Evolutionary conservation across 1,140 invertebrate species (phyloP).

Genomic region (Hermetia illucens): DNA sequence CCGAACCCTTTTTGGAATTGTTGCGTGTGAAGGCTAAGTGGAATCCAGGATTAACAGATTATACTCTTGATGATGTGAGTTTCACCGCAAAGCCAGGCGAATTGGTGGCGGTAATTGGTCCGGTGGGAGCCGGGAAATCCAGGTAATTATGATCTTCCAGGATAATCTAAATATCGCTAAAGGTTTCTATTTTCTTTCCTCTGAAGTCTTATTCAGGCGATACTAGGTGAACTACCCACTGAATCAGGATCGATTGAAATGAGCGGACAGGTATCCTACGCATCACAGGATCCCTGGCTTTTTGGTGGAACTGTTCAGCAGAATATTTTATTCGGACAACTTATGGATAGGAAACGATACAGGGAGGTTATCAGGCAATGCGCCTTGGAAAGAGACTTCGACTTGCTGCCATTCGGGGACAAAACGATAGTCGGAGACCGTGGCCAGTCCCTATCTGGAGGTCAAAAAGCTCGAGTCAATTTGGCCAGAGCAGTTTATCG

Average conservation of each 20-base stretch:
- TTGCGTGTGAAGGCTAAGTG: slow-evolving; percentile 4
- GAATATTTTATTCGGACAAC: slow-evolving; percentile 67
- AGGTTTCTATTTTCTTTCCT: no score
- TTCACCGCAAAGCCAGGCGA: slow-evolving; percentile 36
- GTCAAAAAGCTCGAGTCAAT: slow-evolving; percentile 54
- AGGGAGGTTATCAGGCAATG: slow-evolving; percentile 44
- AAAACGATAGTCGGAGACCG: slow-evolving; percentile 70
- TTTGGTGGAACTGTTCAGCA: slow-evolving; percentile 51
- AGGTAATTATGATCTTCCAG: no score
- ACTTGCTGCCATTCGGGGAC: slow-evolving; percentile 51
- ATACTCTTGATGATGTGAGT: slow-evolving; percentile 32
- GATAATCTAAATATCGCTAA: neutral
- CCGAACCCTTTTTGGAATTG: slow-evolving; percentile 13
- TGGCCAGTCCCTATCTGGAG: slow-evolving; percentile 63
- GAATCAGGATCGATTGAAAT: slow-evolving; percentile 43
- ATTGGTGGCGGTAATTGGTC: slow-evolving; percentile 44
- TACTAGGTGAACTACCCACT: slow-evolving; percentile 53
- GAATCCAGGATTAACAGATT: slow-evolving; percentile 3
- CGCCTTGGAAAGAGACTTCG: slow-evolving; percentile 51
- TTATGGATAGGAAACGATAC: slow-evolving; percentile 48
- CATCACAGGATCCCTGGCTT: slow-evolving; percentile 65
- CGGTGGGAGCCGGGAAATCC: slow-evolving; percentile 53
- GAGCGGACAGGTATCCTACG: slow-evolving; percentile 49
- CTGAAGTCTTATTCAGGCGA: slow-evolving; percentile 35
- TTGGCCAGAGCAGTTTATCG: slow-evolving; percentile 35